Conservation (phyloP, 2,797 vertebrate species). For the Scyliorhinus canicula region DNA sequence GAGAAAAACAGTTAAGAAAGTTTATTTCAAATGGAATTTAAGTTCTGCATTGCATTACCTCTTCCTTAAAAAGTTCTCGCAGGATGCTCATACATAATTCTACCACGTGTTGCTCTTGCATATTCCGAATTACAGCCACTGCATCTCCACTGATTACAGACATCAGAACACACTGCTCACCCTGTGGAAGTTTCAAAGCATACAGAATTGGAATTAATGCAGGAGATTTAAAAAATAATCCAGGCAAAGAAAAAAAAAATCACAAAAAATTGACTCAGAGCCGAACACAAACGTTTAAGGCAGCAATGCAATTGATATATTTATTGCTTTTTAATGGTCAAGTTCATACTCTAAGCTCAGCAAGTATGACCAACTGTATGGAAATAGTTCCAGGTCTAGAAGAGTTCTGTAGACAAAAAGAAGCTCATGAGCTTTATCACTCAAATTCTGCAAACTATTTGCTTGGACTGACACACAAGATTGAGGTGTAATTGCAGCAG, state of each 20-base stretch:
- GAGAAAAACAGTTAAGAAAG: background rate
- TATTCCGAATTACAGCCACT: slow-evolving; percentile 63
- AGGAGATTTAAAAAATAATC: background rate
- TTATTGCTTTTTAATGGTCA: background rate
- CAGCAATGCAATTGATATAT: background rate
- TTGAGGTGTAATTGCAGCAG: background rate
- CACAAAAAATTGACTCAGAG: background rate
- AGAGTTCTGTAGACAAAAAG: background rate
- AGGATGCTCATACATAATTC: slow-evolving; percentile 79
- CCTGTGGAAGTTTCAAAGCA: slow-evolving; percentile 52
- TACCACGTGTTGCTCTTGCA: slow-evolving; percentile 77
- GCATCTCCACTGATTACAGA: slow-evolving; percentile 88
- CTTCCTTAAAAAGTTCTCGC: slow-evolving; percentile 83
- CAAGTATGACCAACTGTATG: background rate
- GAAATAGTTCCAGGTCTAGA: background rate
- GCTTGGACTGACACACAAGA: background rate
- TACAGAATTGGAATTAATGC: background rate
- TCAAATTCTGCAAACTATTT: background rate
- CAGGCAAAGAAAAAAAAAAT: background rate
- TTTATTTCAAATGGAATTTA: background rate
- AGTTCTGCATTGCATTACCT: slow-evolving; percentile 60
- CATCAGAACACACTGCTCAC: slow-evolving; percentile 88
- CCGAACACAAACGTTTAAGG: background rate
- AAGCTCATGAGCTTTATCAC: background rate
- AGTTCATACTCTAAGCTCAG: background rate